Evolutionary conservation across 2,888 invertebrate genomes (phyloP).

Genomic region (Drosophila sordidula): DNA sequence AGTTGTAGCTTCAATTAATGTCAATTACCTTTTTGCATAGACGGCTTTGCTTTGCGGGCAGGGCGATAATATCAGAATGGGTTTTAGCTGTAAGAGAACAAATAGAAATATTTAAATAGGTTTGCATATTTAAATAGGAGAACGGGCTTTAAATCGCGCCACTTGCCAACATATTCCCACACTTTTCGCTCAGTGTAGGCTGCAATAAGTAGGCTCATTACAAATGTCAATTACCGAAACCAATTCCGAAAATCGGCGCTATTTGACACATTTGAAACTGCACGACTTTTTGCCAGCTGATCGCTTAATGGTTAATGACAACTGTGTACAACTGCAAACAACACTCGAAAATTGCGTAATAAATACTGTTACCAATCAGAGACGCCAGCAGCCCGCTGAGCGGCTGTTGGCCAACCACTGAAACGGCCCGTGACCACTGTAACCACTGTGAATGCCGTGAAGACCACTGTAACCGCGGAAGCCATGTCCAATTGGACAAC

Average conservation of each 20-base stretch:
- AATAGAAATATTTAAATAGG: neutral
- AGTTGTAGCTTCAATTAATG: neutral
- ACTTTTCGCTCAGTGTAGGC: constrained; percentile 16
- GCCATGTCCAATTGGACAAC: constrained; percentile 58
- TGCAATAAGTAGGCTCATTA: constrained; percentile 29
- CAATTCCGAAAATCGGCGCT: constrained; percentile 35
- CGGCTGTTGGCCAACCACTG: constrained; percentile 12
- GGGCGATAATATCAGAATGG: constrained; percentile 22
- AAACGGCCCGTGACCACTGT: constrained; percentile 10
- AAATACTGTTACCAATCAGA: constrained; percentile 16
- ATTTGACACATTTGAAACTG: constrained; percentile 47
- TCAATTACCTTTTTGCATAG: constrained; percentile 29
- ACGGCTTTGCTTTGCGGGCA: constrained; percentile 1
- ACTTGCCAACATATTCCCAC: neutral
- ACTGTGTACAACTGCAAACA: constrained; percentile 15
- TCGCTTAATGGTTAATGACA: constrained; percentile 58
- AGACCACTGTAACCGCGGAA: constrained; percentile 55
- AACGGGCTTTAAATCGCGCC: no score
- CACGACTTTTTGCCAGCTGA: constrained; percentile 58
- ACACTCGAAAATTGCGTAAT: constrained; percentile 41
- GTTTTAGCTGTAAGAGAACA: constrained; percentile 27
- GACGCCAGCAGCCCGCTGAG: constrained; percentile 21
- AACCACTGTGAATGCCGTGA: constrained; percentile 18
- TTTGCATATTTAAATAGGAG: no score
- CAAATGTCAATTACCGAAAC: constrained; percentile 40